Base-by-base conservation (phyloP, 2,888 invertebrate genomes). In the Drosophila seclusa region DNA sequence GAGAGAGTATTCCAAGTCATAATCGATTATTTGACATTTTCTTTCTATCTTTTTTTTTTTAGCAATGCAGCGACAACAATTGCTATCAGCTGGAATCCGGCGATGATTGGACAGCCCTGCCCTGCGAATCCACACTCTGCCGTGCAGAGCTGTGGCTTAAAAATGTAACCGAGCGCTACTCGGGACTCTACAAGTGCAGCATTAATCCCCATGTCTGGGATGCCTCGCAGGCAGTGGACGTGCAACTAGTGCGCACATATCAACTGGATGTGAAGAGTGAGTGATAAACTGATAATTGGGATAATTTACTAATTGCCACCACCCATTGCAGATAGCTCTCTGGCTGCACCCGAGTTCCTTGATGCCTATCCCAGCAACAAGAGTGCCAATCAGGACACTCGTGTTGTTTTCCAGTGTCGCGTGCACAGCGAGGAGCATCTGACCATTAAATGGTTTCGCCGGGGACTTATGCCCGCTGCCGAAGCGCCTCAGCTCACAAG, bases 141-240 rank as follows among this genome's bases (percentile, higher is more conserved):
- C 88, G 89, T 7, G 75, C 90, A 4, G 88, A 89, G 31, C 77
- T 93, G 10, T 79, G 87, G 76, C 86, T 93, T 11, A 87, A 80
- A 29, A 93, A 93, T 78, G 82, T 92, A 0, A 92, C 92, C 1
- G 92, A 92, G 60, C 86, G 89, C 18, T 91, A 93, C 79, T 92
- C 93, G 4, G 93, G 93, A 1, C 84, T 93, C 13, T 93, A 93
- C 63, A 92, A 92, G 73, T 93, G 93, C 78, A 91, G 89, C 21
- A 89, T 92, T 5, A 87, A 90, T 68, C 93, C 93, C 0, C 89
- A 91, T 60, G 75, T 86, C 4, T 76, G 81, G 63, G 88, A 91
- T 72, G 70, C 88, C 13, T 60, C 75, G 0, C 90, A 87, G 31
- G 73, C 90, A 2, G 82, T 92, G 49, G 90, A 92, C 60, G 92